Base-by-base conservation (phyloP, 2,113 vertebrate genomes). In the Dicerorhinus sumatrensis region DNA sequence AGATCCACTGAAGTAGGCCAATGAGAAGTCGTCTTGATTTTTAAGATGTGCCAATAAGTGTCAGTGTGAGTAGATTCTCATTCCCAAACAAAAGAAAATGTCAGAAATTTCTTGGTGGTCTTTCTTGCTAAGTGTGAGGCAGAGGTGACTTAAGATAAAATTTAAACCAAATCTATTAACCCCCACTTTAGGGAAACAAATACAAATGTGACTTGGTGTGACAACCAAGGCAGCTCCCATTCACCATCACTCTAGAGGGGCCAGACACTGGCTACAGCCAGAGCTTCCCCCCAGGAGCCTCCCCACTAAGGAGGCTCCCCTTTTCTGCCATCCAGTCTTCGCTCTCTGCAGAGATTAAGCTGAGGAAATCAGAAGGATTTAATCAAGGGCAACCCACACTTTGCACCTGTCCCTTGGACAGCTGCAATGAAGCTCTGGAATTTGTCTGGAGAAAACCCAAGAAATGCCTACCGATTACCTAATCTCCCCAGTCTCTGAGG, bases 1-100 rank as follows among this genome's bases (percentile, higher is more conserved):
- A 2, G 0, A 0, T 13, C 31, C 83, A 33, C 31, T 60, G 3
- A 3, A 7, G 23, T 0, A 4, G n/a, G 8, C n/a, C 62, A 33
- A 21, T 2, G 21, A 81, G 5, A 10, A 39, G 72, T 20, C 29
- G 39, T 36, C 51, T 20, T 17, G 36, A 58, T 23, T 46, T 79
- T 16, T 46, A 23, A 25, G 83, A 29, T 3, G 14, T 10, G 21
- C 56, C 48, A 1, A 0, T 0, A 17, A 65, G 36, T 36, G 36
- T 46, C 76, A 4, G 0, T 7, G 6, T 1, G 54, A 54, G 11
- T 2, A 25, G n/a, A 9, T 16, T 29, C 42, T 23, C 8, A 23
- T 77, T 65, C 27, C 3, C 82, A 33, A 48, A 51, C 62, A 39
- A 42, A 20, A 31, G 13, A 54, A 67, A n/a, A 46, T 6, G 25